phyloP scores from a whole-genome alignment of 2,888 invertebrate species.

The Heliconius hortense region DNA sequence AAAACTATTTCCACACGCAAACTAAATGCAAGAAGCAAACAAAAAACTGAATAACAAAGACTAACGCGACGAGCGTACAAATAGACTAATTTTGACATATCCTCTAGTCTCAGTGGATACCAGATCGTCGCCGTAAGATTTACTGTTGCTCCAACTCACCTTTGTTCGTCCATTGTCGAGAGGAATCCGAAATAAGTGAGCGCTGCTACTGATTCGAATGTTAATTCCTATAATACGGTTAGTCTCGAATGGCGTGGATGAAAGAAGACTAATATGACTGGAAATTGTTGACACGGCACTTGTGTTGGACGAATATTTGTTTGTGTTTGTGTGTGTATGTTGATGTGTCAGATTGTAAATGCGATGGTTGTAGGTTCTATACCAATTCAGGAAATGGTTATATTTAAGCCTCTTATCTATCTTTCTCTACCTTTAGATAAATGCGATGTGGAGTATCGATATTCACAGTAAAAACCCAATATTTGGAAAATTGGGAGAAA shows the following conservation, averaged over 20 bases:
- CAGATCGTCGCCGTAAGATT: slow-evolving; percentile 72
- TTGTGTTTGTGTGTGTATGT: slow-evolving; percentile 33
- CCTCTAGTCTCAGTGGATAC: slow-evolving; percentile 26
- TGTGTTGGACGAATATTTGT: not conserved
- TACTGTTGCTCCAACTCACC: slow-evolving; percentile 78
- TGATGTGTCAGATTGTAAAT: not conserved
- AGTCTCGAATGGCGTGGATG: not conserved
- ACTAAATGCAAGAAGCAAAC: not conserved
- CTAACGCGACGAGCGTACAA: slow-evolving; percentile 50
- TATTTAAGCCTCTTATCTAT: no score
- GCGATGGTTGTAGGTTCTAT: no score
- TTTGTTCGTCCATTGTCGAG: slow-evolving; percentile 69
- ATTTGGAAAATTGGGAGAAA: not conserved
- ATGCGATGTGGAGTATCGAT: no score
- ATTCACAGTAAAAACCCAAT: no score
- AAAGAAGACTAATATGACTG: not conserved
- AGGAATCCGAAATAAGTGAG: slow-evolving; percentile 76
- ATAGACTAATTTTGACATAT: not conserved
- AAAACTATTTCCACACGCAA: not conserved
- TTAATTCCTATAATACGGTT: not conserved
- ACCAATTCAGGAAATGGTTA: no score
- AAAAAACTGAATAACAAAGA: not conserved
- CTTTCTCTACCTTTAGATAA: no score
- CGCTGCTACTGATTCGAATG: slow-evolving; percentile 39
- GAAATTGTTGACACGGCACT: slow-evolving; percentile 6